Evolutionary conservation across 2,888 invertebrate genomes (phyloP).

Genomic region (Trichopoda pennipes): DNA sequence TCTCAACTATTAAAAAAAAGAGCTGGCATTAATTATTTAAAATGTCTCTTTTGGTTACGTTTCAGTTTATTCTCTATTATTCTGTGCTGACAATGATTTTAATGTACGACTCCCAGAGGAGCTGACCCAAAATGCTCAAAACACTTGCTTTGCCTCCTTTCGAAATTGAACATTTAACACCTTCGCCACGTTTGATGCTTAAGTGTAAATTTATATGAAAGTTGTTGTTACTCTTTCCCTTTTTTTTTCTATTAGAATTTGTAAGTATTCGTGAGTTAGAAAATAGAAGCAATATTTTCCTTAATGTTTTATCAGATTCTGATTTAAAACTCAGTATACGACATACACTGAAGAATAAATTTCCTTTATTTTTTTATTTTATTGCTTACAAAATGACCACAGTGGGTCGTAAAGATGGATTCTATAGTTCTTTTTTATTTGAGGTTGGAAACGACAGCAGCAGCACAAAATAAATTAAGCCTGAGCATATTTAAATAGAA

Average conservation of each 20-base stretch:
- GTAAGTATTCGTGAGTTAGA: not conserved
- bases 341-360: not conserved
- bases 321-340: slow-evolving; percentile 11
- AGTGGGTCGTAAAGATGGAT: slow-evolving; percentile 50
- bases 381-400: slow-evolving; percentile 48
- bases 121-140: slow-evolving; percentile 77
- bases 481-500: slow-evolving; percentile 13
- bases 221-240: not conserved
- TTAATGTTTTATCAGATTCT: not conserved
- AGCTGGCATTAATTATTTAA: slow-evolving; percentile 68
- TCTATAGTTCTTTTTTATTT: slow-evolving; percentile 10
- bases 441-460: slow-evolving; percentile 20
- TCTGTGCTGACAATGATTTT: slow-evolving; percentile 78
- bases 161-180: slow-evolving; percentile 60
- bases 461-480: slow-evolving; percentile 31
- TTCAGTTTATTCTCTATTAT: slow-evolving; percentile 4
- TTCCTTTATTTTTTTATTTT: slow-evolving; percentile 7
- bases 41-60: slow-evolving; percentile 54
- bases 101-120: slow-evolving; percentile 78
- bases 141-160: slow-evolving; percentile 64
- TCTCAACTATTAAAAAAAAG: slow-evolving; percentile 38
- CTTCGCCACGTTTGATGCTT: slow-evolving; percentile 44
- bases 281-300: not conserved
- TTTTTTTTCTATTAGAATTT: too few relatives aligned
- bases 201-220: slow-evolving; percentile 1